These are phyloP conservation scores for Nylanderia fulva DNA, from an alignment of 1,140 invertebrate species.

Conservation along the genomic window DNA sequence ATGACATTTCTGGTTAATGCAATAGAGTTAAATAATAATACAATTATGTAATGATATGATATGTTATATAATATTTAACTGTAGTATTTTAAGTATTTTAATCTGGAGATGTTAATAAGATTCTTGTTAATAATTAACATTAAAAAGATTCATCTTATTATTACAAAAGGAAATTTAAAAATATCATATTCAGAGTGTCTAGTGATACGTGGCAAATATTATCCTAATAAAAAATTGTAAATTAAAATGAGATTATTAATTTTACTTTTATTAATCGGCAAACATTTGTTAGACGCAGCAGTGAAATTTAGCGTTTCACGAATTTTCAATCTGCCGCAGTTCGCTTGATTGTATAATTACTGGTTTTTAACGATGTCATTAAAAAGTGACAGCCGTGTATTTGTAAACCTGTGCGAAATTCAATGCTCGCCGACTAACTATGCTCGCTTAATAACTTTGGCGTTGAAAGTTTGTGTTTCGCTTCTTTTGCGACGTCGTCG, in stretches of 20 bases:
- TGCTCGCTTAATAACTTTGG: conserved; percentile 13
- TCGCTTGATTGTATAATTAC: not conserved
- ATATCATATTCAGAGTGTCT: not conserved
- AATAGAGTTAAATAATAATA: no score
- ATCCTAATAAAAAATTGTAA: conserved; percentile 2
- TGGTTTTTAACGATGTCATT: conserved; percentile 31
- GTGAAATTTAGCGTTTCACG: conserved; percentile 9
- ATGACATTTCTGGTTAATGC: conserved; percentile 3
- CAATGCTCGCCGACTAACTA: not conserved
- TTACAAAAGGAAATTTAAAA: not conserved
- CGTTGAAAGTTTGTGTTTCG: conserved; percentile 22
- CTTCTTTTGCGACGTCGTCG: not conserved
- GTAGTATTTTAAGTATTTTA: not conserved
- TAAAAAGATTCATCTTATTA: not conserved
- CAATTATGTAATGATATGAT: not conserved
- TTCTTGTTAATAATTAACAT: not conserved
- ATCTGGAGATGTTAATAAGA: not conserved
- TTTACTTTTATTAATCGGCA: not conserved
- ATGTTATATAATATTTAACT: not conserved
- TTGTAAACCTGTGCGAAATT: not conserved
- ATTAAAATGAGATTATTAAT: conserved; percentile 31
- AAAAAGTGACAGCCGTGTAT: conserved; percentile 13
- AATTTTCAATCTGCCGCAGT: not conserved
- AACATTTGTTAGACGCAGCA: conserved; percentile 6
- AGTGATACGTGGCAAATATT: not conserved